Base-by-base conservation (phyloP, 37 sponge, comb jelly and placozoan species). In the Bolinopsis microptera region DNA sequence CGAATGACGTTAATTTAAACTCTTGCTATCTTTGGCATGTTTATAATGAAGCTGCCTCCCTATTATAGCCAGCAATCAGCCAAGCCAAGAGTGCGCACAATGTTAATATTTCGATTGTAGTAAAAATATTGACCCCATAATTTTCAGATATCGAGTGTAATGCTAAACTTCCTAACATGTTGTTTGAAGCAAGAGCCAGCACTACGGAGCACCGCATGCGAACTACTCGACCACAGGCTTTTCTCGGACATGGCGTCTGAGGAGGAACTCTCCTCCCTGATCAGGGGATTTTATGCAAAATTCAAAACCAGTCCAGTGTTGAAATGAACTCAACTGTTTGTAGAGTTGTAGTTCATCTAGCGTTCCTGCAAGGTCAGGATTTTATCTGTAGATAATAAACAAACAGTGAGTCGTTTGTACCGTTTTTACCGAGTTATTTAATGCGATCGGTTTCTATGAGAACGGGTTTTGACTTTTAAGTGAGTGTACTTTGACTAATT, bases 191-290 rank as follows among this genome's bases (percentile, higher is more conserved):
- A 67, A 27, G 94, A 96, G 67, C 94, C 95, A 5, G 82, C 39
- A 28, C 93, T 94, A 69, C 67, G 98, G 38, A 83, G 93, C 61
- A 93, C 96, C 3, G 98, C 98, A 24, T 72, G 28, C n/a, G 94
- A 96, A 69, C 96, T 98, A 1, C 94, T 98, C n/a, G 70, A 83
- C n/a, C 97, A 98, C 70, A 96, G 96, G 0, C 96, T 98, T 39
- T 94, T 98, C 26, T 83, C 92, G 69, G 41, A 41, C 27, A 94
- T 94, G 33, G 94, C 94, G 1, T 38, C 95, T 0, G 77, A 39
- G 24, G 39, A 35, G 37, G 36, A 77, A 5, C 92, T 94, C 0
- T 34, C 41, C 32, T 26, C 26, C n/a, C 69, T 92, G 69, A 25
- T 94, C 8, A 88, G 39, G 92, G 38, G 37, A 27, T 61, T 33